Percentiles rank a stretch among this genome's conserved stretches.
Evolutionary conservation across 2,888 invertebrate genomes (phyloP).

Genomic region (Cataglyphis albicans): DNA sequence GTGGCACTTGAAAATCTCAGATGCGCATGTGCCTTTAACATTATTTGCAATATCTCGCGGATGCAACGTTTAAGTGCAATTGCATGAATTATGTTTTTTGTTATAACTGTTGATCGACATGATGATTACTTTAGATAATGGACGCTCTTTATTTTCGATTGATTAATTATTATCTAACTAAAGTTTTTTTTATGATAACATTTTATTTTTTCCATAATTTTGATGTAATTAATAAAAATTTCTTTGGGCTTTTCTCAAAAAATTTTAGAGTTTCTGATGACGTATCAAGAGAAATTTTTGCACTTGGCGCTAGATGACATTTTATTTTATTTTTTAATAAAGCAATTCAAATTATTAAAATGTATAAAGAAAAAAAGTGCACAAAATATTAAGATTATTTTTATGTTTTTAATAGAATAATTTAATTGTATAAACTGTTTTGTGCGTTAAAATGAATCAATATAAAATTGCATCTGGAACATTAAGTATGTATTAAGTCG

Average conservation of each 20-base stretch:
- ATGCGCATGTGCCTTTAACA: constrained; percentile 31
- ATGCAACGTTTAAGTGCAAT: not conserved
- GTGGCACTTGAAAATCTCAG: constrained; percentile 50
- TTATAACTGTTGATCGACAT: not conserved
- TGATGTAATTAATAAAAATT: not conserved
- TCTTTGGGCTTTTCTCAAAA: not conserved
- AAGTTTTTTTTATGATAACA: not conserved
- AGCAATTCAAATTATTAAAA: not conserved
- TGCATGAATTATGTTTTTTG: constrained; percentile 2
- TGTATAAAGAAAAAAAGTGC: not conserved
- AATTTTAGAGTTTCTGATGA: not conserved
- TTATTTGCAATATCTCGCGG: constrained; percentile 26
- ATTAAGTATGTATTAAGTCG: constrained; percentile 1
- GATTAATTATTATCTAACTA: not conserved
- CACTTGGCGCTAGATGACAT: not conserved
- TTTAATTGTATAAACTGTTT: not conserved
- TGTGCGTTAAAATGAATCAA: not conserved
- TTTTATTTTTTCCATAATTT: not conserved
- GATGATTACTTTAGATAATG: not conserved
- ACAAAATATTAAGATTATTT: not conserved
- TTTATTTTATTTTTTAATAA: not conserved
- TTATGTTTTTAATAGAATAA: not conserved
- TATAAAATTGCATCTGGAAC: constrained; percentile 1
- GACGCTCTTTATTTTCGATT: not conserved
- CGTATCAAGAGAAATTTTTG: not conserved